phyloP scores from a whole-genome alignment of 2,888 invertebrate genomes.

The Carabus problematicus region DNA sequence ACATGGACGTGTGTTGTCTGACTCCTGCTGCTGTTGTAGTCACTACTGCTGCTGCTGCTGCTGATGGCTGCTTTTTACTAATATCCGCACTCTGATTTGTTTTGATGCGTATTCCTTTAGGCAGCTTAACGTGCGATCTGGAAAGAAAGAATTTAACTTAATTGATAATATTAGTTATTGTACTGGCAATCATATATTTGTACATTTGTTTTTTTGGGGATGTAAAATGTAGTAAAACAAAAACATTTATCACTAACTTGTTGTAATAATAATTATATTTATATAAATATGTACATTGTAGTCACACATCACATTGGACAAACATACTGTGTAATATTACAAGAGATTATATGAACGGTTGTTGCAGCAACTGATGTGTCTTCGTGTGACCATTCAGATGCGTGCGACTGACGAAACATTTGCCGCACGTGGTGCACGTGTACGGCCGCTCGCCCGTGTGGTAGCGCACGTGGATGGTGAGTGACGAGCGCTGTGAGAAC shows the following conservation, averaged over 20 bases:
- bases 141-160: constrained; percentile 42
- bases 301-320: too few relatives aligned
- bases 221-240: constrained; percentile 4
- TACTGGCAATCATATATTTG: not conserved
- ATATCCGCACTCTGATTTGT: constrained; percentile 3
- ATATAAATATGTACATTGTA: too few relatives aligned
- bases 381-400: constrained; percentile 65
- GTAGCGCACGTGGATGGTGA: constrained; percentile 64
- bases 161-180: not conserved
- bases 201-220: not conserved
- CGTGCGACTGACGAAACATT: constrained; percentile 65
- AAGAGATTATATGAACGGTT: too few relatives aligned
- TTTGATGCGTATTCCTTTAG: constrained; percentile 43
- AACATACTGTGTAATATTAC: too few relatives aligned
- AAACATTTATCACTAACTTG: too few relatives aligned
- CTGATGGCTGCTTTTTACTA: not conserved
- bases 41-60: not conserved
- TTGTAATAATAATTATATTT: too few relatives aligned
- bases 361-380: constrained; percentile 54
- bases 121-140: constrained; percentile 43
- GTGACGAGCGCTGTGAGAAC: constrained; percentile 65
- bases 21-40: too few relatives aligned
- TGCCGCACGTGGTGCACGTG: constrained; percentile 64
- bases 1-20: not conserved
- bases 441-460: constrained; percentile 66